phyloP scores from a whole-genome alignment of 1,140 invertebrate species.

The Anoplophora glabripennis region DNA sequence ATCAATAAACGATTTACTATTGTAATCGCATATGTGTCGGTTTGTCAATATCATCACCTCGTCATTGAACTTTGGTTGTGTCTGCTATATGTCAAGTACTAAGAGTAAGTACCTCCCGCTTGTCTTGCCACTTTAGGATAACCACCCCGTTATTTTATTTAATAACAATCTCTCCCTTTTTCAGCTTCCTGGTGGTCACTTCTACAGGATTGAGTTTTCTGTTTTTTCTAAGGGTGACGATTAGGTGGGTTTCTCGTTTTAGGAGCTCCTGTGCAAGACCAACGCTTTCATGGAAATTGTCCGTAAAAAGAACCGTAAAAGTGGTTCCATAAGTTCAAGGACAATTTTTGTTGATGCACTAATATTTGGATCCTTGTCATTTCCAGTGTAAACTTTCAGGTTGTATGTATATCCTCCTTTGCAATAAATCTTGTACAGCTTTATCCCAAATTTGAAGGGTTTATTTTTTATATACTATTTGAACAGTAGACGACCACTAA shows the following conservation, averaged over 20 bases:
- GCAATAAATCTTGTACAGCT: slow-evolving; percentile 45
- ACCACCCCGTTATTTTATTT: slow-evolving; percentile 45
- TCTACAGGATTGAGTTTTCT: slow-evolving; percentile 43
- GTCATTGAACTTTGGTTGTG: neutral
- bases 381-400: slow-evolving; percentile 41
- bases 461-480: slow-evolving; percentile 25
- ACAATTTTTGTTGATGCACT: slow-evolving; percentile 12
- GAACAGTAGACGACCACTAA: slow-evolving; percentile 29
- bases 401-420: slow-evolving; percentile 40
- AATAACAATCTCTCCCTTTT: slow-evolving; percentile 41
- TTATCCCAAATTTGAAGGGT: slow-evolving; percentile 34
- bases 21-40: slow-evolving; percentile 47
- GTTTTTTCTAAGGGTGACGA: slow-evolving; percentile 49
- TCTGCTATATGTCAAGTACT: slow-evolving; percentile 42
- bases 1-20: slow-evolving; percentile 40
- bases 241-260: slow-evolving; percentile 49
- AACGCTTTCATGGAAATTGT: slow-evolving; percentile 10
- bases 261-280: slow-evolving; percentile 46
- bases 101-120: slow-evolving; percentile 46
- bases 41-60: slow-evolving; percentile 28
- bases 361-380: slow-evolving; percentile 12
- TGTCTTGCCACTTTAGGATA: slow-evolving; percentile 50
- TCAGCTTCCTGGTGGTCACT: slow-evolving; percentile 44
- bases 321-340: slow-evolving; percentile 8
- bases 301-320: slow-evolving; percentile 17